Evolutionary conservation across 2,888 invertebrate species (phyloP), one percentile per base, ranked within the genome.

Genomic region (Xylota sylvarum): DNA sequence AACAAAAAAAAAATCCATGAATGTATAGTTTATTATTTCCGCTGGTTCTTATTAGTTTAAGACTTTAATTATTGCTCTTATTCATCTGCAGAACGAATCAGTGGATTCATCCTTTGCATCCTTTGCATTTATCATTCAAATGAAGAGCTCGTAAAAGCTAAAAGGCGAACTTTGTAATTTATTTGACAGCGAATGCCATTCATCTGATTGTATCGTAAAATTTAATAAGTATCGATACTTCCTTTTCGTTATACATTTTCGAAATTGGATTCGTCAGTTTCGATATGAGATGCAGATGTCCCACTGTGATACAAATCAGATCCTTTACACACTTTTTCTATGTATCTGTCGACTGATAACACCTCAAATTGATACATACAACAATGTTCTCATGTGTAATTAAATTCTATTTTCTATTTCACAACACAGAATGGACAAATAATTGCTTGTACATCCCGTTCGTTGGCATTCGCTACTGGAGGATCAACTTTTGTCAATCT

Each of bases 141-240:
- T 55, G 14, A 55, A 30, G 55, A 55, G n/a, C 55, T 55, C 55
- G 9, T 55, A 30, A 55, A 55, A 30, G 14, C 30, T 37, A 37
- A 37, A 10, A 10, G 37, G 37, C 10, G 9, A 10, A 37, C 3
- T 10, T 7, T 10, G 37, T 37, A 10, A 9, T 37, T 37, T 10
- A 37, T 37, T 37, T 37, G 10, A 10, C 37, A 9, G 10, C 10
- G 37, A 10, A 37, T 37, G 37, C 10, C 37, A 10, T 37, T 37
- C 9, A 37, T 10, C 10, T 37, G 37, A 7, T 7, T 37, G 37
- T 10, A 9, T 37, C 37, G 37, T 37, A 37, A 37, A 10, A 37
- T 37, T 10, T 10, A 37, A 10, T 10, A n/a, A n/a, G n/a, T n/a
- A 37, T 37, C 32, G 32, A 7, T 7, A 32, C 32, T 2, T 37